These are phyloP conservation scores for Belonocnema kinseyi DNA, from an alignment of 1,140 invertebrate species.

Conservation along the genomic window DNA sequence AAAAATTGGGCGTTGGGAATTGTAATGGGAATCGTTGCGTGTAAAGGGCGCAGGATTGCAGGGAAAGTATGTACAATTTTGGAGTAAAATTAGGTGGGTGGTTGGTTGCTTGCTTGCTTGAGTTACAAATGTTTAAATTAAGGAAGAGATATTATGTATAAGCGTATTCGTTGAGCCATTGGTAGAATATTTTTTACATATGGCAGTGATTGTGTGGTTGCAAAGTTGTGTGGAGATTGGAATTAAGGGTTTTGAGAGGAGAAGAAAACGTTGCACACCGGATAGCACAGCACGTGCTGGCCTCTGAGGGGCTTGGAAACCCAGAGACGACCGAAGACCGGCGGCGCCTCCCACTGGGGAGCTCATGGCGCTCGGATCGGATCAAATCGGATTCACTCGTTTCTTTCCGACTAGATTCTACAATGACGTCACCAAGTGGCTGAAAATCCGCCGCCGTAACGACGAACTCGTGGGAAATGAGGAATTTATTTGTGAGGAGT, in stretches of 20 bases:
- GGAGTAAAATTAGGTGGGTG: constrained; percentile 11
- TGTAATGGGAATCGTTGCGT: constrained; percentile 13
- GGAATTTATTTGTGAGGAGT: neutral
- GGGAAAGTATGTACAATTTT: constrained; percentile 31
- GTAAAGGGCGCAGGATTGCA: constrained; percentile 32
- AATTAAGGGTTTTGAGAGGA: constrained; percentile 6
- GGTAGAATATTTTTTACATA: constrained; percentile 25
- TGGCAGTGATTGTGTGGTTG: constrained; percentile 14
- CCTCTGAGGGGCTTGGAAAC: constrained; percentile 57
- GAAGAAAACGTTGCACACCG: constrained; percentile 43
- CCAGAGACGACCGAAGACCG: constrained; percentile 45
- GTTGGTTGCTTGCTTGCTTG: neutral
- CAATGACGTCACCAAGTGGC: constrained; percentile 46
- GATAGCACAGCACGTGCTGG: constrained; percentile 68
- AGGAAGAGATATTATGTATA: neutral
- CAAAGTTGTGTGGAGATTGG: neutral
- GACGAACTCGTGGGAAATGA: constrained; percentile 23
- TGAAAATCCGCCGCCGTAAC: constrained; percentile 30
- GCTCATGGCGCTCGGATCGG: constrained; percentile 4
- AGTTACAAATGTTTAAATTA: neutral
- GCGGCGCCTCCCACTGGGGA: constrained; percentile 36
- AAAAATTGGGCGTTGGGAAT: neutral
- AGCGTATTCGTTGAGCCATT: constrained; percentile 17
- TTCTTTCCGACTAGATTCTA: constrained; percentile 34
- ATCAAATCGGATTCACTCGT: constrained; percentile 9